phyloP scores from a whole-genome alignment of 2,113 vertebrate species.

The Tachysurus fulvidraco region DNA sequence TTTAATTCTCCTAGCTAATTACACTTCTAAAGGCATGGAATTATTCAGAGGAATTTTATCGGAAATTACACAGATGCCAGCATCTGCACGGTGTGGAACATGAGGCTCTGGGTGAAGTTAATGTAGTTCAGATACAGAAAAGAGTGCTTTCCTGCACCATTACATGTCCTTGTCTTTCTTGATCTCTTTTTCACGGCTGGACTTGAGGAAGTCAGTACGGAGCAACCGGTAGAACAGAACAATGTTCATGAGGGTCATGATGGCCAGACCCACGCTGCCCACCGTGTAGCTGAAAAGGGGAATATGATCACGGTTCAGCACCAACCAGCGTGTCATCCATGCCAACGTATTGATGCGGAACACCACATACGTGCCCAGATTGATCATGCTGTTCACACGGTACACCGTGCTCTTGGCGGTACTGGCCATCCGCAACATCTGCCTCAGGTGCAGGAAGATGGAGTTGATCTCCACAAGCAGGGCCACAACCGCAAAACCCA shows the following conservation, averaged over 20 bases:
- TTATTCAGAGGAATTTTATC: background rate
- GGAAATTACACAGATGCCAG: background rate
- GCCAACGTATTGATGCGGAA: slow-evolving; percentile 88
- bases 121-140: background rate
- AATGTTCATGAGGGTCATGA: slow-evolving; percentile 85
- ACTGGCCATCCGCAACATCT: slow-evolving; percentile 82
- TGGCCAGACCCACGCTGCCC: slow-evolving; percentile 82
- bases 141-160: background rate
- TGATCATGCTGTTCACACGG: slow-evolving; percentile 83
- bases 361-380: slow-evolving; percentile 85
- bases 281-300: slow-evolving; percentile 77
- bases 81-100: background rate
- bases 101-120: background rate
- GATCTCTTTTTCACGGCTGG: slow-evolving; percentile 61
- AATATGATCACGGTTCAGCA: slow-evolving; percentile 78
- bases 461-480: slow-evolving; percentile 93
- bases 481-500: slow-evolving; percentile 86
- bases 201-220: slow-evolving; percentile 79
- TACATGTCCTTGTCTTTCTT: slow-evolving; percentile 63
- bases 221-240: slow-evolving; percentile 80
- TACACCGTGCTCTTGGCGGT: slow-evolving; percentile 70
- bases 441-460: slow-evolving; percentile 84
- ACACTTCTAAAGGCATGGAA: background rate
- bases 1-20: background rate
- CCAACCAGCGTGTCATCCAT: slow-evolving; percentile 91